Conservation (phyloP, 2,888 invertebrate genomes). For the Sesamia inferens region DNA sequence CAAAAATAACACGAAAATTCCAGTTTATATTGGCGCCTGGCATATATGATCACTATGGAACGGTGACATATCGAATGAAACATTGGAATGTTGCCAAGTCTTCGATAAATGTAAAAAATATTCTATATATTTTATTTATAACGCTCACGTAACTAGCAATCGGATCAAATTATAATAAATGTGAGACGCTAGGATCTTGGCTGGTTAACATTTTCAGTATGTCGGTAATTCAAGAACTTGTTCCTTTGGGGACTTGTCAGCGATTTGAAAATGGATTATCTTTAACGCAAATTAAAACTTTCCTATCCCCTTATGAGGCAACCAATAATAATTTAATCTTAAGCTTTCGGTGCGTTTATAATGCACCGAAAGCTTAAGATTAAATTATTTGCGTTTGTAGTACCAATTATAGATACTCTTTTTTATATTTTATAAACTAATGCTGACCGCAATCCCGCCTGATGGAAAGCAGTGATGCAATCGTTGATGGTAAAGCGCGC, state of each 20-base stretch:
- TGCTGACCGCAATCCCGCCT: too few relatives aligned
- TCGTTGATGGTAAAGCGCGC: too few relatives aligned
- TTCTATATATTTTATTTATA: slow-evolving; percentile 40
- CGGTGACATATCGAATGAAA: slow-evolving; percentile 54
- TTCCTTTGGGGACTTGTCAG: not conserved
- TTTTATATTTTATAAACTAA: too few relatives aligned
- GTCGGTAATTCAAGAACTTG: slow-evolving; percentile 7
- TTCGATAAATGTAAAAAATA: slow-evolving; percentile 40
- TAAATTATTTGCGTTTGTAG: too few relatives aligned
- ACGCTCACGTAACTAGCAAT: slow-evolving; percentile 22
- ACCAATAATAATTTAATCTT: slow-evolving; percentile 1
- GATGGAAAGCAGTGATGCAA: too few relatives aligned
- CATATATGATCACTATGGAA: slow-evolving; percentile 43
- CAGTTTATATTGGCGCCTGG: slow-evolving; percentile 31
- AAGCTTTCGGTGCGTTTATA: not conserved
- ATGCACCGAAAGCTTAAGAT: too few relatives aligned
- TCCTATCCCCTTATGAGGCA: not conserved
- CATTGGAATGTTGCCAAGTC: slow-evolving; percentile 58
- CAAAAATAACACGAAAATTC: slow-evolving; percentile 45
- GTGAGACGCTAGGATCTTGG: slow-evolving; percentile 8
- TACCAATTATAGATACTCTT: too few relatives aligned
- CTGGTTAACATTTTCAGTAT: slow-evolving; percentile 14
- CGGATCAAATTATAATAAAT: slow-evolving; percentile 40
- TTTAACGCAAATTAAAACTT: not conserved
- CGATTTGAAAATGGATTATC: not conserved